Evolutionary conservation across 2,113 vertebrate genomes (phyloP), one percentile per base, ranked within the genome.

Genomic region (Eublepharis macularius): DNA sequence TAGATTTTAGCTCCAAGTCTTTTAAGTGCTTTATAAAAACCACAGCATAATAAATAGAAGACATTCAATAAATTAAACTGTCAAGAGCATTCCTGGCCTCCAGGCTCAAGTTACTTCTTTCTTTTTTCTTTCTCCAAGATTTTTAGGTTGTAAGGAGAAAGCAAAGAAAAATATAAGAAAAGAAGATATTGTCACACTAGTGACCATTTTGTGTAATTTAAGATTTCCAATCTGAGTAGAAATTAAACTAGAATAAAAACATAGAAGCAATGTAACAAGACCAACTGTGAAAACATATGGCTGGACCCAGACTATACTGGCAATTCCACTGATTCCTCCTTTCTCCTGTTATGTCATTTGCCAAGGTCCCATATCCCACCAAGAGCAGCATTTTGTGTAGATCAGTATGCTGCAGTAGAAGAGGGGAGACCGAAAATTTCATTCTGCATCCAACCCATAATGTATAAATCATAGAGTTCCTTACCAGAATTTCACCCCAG

Each of bases 401-500:
- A 63, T 63, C 60, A 63, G 60, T 29, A 26, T 24, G 60, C 60
- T 63, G 60, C 26, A 63, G 4, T 63, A 63, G 60, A 7, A 29
- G 24, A 63, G 26, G 60, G 60, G 60, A 63, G 24, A 63, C 29
- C 26, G 26, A 63, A 29, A 29, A 5, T 63, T 63, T 63, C 60
- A 63, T 63, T 63, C 60, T 63, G 19, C 54, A 24, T 29, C 26
- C 60, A 63, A 63, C 2, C 24, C 60, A 63, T 63, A 63, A 63
- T 63, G 26, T 14, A 90, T 83, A 57, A 83, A 92, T 75, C 11
- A 45, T 0, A 69, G 66, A 19, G 51, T 0, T 39, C 90, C 94
- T 95, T 93, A 95, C 94, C 94, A 90, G 82, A 90, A 81, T 88
- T 83, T 91, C 5, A 76, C 87, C 85, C 77, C 79, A 17, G 76